Percentiles rank a stretch among this genome's conserved stretches.
Conservation (phyloP, 2,888 invertebrate species). For the Lordiphosa andalusiaca region DNA sequence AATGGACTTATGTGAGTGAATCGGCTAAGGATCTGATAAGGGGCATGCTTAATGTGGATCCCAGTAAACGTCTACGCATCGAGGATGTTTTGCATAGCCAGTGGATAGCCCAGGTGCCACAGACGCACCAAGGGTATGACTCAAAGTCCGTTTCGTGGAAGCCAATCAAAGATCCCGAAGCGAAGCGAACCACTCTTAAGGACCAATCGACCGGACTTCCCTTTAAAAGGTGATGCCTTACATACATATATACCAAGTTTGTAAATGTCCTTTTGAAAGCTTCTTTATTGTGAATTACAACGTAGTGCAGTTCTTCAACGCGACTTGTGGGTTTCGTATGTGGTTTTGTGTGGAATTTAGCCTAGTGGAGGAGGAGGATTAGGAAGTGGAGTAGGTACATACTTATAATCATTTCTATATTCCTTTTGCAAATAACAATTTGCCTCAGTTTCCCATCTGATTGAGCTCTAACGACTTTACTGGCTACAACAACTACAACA, state of each 20-base stretch:
- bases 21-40: conserved; percentile 97
- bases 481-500: conserved; percentile 6
- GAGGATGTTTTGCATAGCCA: conserved; percentile 93
- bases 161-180: too few relatives aligned
- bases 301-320: too few relatives aligned
- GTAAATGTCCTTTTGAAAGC: too few relatives aligned
- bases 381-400: conserved; percentile 1
- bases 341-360: too few relatives aligned
- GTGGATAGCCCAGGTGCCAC: conserved; percentile 94
- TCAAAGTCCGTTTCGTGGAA: too few relatives aligned
- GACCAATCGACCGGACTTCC: too few relatives aligned
- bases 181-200: too few relatives aligned
- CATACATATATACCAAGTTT: too few relatives aligned
- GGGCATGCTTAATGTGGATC: conserved; percentile 96
- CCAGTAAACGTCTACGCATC: conserved; percentile 92
- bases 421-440: conserved; percentile 54
- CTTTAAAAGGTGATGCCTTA: too few relatives aligned
- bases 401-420: conserved; percentile 1
- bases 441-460: conserved; percentile 28
- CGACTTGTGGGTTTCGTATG: too few relatives aligned
- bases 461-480: conserved; percentile 6
- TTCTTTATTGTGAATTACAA: too few relatives aligned
- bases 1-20: conserved; percentile 96
- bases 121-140: conserved; percentile 89
- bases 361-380: neutral